Evolutionary conservation across 2,113 vertebrate genomes (phyloP), one percentile per base, ranked within the genome.

Genomic region (Phrynosoma blainvillii): DNA sequence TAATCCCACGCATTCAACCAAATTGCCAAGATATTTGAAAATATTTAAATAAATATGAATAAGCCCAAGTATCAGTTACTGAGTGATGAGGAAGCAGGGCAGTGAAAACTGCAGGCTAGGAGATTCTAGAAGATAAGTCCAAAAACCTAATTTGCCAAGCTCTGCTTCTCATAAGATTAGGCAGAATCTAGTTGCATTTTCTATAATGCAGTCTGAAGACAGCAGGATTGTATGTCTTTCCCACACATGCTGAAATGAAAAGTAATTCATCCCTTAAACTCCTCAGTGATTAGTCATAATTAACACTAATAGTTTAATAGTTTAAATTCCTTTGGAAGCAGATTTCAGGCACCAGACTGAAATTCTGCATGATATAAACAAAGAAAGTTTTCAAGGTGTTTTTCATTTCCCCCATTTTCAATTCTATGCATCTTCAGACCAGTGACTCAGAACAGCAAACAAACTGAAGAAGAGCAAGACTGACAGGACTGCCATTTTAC

Each of bases 381-480:
- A 71, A 86, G 42, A 88, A 94, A 91, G 23, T 12, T 54, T 87
- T 93, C 87, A 88, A 91, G 3, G 65, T 54, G 62, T 82, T 76
- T 82, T 65, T 68, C 2, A 71, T 83, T 79, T 83, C 87, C 77
- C 74, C 89, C 84, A 68, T 84, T 90, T 86, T 90, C 79, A 93
- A 91, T 85, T 87, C 87, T 56, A 93, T 56, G 65, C 90, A 83
- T 92, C 90, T 92, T 87, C 91, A 94, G 91, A 95, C 77, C 87
- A 42, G 89, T 95, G 91, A 93, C 66, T 95, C 90, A 95, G 91
- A 96, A 93, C 80, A 94, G 82, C 18, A 92, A 94, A 91, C 88
- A 94, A 93, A 90, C 56, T 0, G 78, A 92, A 89, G 93, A 92
- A 84, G 84, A 96, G 86, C 90, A 87, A 92, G 70, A 92, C 83